Evolutionary conservation across 92 coral and sea anemone species (phyloP), one percentile per base, ranked within the genome.

Genomic region (Porites cylindrica): DNA sequence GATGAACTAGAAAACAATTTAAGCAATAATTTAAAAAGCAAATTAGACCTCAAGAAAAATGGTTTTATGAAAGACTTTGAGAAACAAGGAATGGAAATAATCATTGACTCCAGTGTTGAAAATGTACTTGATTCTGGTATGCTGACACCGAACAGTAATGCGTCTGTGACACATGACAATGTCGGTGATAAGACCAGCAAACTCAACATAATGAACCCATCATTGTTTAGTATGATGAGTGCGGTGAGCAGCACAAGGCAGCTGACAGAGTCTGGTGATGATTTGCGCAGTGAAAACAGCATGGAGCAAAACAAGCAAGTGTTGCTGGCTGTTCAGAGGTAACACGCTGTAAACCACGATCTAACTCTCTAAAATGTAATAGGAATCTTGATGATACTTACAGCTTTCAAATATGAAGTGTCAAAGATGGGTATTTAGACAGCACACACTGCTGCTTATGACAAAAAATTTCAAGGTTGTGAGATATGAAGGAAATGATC

Each of bases 291-390:
- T 82, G 94, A 90, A 64, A 89, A 80, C 82, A 94, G 93, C 82
- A 82, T 95, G 83, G 91, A 95, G 71, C 99, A 95, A 82, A 92
- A 91, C 74, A 92, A 94, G 81, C 97, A 97, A 86, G 76, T 91
- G 65, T 83, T 97, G 62, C 91, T 97, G 54, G 93, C 98, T 19
- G 85, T 95, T 85, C 99, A 97, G 75, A 97, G 99, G 99, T 94
- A 61, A 38, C 20, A 14, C 3, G 1, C 9, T 8, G 38, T 19
- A 17, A 18, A 21, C 52, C 21, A 20, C 21, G 16, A 9, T 50
- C 8, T 1, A n/a, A 21, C n/a, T 13, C 51, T 24, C 52, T n/a
- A n/a, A n/a, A 9, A 18, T 18, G 6, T 5, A 26, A 5, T 19
- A 19, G 47, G 1, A 51, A 7, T n/a, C 11, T 16, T 51, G 60